phyloP scores from a whole-genome alignment of 2,797 vertebrate species.

The Ptychobarbus kaznakovi region DNA sequence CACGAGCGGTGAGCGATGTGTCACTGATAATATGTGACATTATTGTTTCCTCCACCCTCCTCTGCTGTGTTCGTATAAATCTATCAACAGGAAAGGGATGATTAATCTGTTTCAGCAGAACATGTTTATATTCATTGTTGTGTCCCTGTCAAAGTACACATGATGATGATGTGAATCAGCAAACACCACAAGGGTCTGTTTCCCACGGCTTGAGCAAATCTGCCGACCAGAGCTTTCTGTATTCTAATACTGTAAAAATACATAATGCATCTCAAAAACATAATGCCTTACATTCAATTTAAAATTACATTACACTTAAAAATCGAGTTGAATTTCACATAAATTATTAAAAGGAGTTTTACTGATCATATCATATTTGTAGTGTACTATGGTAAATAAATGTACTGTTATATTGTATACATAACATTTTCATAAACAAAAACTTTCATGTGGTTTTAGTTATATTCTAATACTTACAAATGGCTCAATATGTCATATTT shows the following conservation, averaged over 20 bases:
- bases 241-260: background rate
- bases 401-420: background rate
- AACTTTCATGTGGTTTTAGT: background rate
- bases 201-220: background rate
- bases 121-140: background rate
- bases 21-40: background rate
- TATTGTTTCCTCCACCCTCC: background rate
- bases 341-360: background rate
- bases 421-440: background rate
- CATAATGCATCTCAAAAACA: background rate
- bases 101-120: background rate
- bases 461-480: background rate
- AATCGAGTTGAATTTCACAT: background rate
- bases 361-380: too few species aligned
- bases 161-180: background rate
- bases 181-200: background rate
- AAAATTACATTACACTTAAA: too few species aligned
- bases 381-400: background rate
- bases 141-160: too few species aligned
- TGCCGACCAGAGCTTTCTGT: background rate
- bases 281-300: background rate
- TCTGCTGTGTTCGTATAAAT: too few species aligned
- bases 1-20: background rate
- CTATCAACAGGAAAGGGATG: background rate
- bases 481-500: background rate